Evolutionary conservation across 2,113 vertebrate species (phyloP), one percentile per base, ranked within the genome.

Genomic region (Thermophis baileyi): DNA sequence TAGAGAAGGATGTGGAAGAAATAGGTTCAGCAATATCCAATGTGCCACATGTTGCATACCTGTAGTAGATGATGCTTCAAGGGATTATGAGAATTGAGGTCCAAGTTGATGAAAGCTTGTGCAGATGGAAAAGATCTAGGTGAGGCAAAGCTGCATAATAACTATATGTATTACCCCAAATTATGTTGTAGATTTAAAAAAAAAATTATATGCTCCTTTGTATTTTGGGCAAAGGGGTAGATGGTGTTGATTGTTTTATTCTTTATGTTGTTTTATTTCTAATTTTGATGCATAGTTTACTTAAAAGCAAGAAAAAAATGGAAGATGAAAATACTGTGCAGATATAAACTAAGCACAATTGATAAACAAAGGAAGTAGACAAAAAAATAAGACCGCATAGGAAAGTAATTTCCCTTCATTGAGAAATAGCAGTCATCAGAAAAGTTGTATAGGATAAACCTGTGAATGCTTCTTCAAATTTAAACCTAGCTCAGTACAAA

Each of bases 401-500:
- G 50, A 51, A 7, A 27, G 8, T 24, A 47, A 35, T 14, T 12
- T 50, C 35, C 20, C 11, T 24, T 40, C 30, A 63, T 11, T 63
- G 85, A 85, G 6, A 50, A 40, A 24, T 24, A 11, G 11, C 18
- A 16, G 8, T 24, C n/a, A 91, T 57, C 54, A 55, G 27, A 55
- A 53, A 20, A 50, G 4, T 46, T 44, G 12, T 57, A 86, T 22
- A 16, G n/a, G 27, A 88, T 93, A 93, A 89, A 92, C 89, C 47
- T 88, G 92, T 69, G 54, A 11, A 93, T 91, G 8, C 8, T 6
- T 93, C 93, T 88, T 91, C 86, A 47, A 24, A 81, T 95, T 94
- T 88, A 94, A 96, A 91, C 93, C 50, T 89, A 1, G 63, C 94
- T 93, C 49, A 88, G 92, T 91, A 91, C 92, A 89, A 91, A 93